phyloP scores from a whole-genome alignment of 2,113 vertebrate genomes.

The Hoplias malabaricus region DNA sequence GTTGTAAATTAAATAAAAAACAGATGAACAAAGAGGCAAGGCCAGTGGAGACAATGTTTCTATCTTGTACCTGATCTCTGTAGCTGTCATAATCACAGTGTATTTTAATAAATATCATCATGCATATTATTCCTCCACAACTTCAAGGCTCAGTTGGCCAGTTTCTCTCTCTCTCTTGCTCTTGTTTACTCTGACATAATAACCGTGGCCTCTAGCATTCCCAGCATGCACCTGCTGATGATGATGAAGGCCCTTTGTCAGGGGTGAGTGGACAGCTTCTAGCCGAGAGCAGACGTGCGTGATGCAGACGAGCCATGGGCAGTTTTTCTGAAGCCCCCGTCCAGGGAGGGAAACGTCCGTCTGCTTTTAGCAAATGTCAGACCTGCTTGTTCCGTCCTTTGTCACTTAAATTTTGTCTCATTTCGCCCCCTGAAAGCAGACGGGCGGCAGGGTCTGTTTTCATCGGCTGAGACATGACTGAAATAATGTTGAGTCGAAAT shows the following conservation, averaged over 20 bases:
- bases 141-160: slow-evolving; percentile 9
- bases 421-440: background rate
- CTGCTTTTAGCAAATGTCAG: background rate
- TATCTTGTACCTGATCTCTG: slow-evolving; percentile 3
- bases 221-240: slow-evolving; percentile 53
- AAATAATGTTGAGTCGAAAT: background rate
- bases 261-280: background rate
- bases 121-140: slow-evolving; percentile 43
- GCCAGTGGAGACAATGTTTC: background rate
- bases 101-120: slow-evolving; percentile 56
- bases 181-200: slow-evolving; percentile 52
- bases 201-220: slow-evolving; percentile 47
- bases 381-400: background rate
- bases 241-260: slow-evolving; percentile 55
- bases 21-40: slow-evolving; percentile 2
- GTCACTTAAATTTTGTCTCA: background rate
- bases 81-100: slow-evolving; percentile 55
- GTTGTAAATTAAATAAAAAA: background rate
- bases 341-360: background rate
- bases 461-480: background rate
- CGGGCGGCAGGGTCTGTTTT: background rate
- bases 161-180: slow-evolving; percentile 34
- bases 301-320: background rate
- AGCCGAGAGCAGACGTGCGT: background rate
- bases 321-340: background rate